Base-by-base conservation (phyloP, 2,113 vertebrate species). In the Gallinago jamesoni region DNA sequence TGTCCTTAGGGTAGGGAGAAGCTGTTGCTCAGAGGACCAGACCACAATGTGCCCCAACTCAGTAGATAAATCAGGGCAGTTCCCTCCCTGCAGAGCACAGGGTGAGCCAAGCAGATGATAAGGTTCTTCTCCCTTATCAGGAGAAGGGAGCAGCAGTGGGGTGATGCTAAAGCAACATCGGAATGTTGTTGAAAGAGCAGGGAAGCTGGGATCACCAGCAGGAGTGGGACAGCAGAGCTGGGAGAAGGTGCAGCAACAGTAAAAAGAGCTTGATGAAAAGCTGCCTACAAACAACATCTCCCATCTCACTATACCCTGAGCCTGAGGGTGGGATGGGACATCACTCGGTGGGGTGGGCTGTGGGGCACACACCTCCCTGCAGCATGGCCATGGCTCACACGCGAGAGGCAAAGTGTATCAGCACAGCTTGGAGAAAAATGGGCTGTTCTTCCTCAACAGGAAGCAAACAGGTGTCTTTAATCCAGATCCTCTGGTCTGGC, bases 331-430 rank as follows among this genome's bases (percentile, higher is more conserved):
- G 39, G 64, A 68, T 22, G 47, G 64, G 64, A 25, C 31, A 16
- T 7, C 15, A 5, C 30, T 8, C 1, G 0, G 25, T 1, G 0
- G 68, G 33, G 47, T 43, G 14, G 53, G 17, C 55, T 33, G 69
- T 31, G n/a, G 31, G 30, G 6, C 24, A 39, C 12, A 21, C 55
- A 48, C 5, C 56, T 50, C 63, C 72, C 52, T 19, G 31, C 74
- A 70, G 77, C 16, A 0, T 14, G 41, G 50, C 62, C 1, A 0
- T 27, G 57, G 62, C 75, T 69, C 22, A 43, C 41, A 1, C 8
- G 31, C 31, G 35, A 35, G 64, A 41, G 15, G 28, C 72, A 55
- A 80, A 95, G 50, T 1, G 0, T 24, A 2, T 12, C 67, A 52
- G 67, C 9, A 9, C 0, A 52, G 56, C 57, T 47, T 35, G 35